Base-by-base conservation (phyloP, 2,888 invertebrate species). In the Amphipoea lucens region DNA sequence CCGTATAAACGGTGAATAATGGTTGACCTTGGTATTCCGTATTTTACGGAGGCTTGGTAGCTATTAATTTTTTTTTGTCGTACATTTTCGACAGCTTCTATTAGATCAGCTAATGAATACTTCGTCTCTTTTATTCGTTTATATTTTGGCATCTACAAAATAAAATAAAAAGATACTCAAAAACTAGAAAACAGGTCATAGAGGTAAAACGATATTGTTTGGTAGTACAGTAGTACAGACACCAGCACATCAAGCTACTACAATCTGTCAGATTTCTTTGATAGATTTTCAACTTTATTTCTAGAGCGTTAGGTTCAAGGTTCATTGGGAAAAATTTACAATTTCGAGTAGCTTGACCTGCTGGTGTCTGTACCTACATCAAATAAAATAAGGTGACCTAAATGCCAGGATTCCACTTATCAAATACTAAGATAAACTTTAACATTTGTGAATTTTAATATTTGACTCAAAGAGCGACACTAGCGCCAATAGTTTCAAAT, bases 1-100 rank as follows among this genome's bases (percentile, higher is more conserved):
- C 84, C 84, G 57, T 81, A 81, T 71, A 81, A 60, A 84, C 74
- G 84, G 69, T 75, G 70, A 79, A 82, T 84, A 75, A 82, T 84
- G 45, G 81, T 83, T 60, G 83, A 83, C 78, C 83, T 76, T 54
- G 78, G 76, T 76, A 83, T 81, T 69, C 23, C 69, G 69, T 69
- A 69, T 69, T 51, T 69, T 69, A 69, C 20, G 51, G 69, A 54
- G 69, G 51, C 69, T 54, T 69, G 23, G 36, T 69, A 54, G 69
- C 69, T 69, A 54, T 69, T 40, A n/a, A 29, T 69, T 54, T 36
- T 69, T 40, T 69, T 69, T 54, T 45, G 69, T 40, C 54, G 51
- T 69, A 69, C 69, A 12, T 54, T 69, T 54, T 54, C 20, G 69
- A 69, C 51, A 63, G 69, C 76, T 62, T 75, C 42, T 75, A 57